Evolutionary conservation across 2,888 invertebrate species (phyloP), one percentile per base, ranked within the genome.

Genomic region (Thereva nobilitata): DNA sequence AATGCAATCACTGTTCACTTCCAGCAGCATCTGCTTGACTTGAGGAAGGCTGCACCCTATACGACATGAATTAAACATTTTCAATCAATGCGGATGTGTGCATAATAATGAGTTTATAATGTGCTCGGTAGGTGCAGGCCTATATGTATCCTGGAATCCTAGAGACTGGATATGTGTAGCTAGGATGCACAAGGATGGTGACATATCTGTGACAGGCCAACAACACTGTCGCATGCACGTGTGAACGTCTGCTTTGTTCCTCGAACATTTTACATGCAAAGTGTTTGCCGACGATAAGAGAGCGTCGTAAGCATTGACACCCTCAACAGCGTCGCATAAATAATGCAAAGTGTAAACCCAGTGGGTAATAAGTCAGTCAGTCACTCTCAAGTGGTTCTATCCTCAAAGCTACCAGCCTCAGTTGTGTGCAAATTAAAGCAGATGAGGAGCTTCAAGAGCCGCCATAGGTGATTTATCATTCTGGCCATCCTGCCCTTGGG

Each of bases 311-410:
- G 59, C 59, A 59, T 59, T 59, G 59, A 59, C 59, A 59, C 59
- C 49, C 49, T 49, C 59, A 47, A 59, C 59, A 59, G 59, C 47
- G 41, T 68, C 69, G 71, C 70, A 72, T 71, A 70, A 68, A 71
- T 70, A 70, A 71, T 72, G 71, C 70, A 72, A 72, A 72, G 71
- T 70, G 70, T 70, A 71, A 72, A 70, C 70, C 71, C 69, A 72
- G 72, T 71, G 70, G 72, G 72, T 71, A 72, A 72, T 72, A 72
- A 72, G 71, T 72, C 72, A 71, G 71, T 71, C 72, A 72, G 72
- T 72, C 71, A 71, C 72, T 68, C 68, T 71, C 71, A 70, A 71
- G 70, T 72, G 71, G 71, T 67, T 71, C 68, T 70, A 66, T 70
- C 59, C 59, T 59, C 40, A 59, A 47, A 59, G 59, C 35, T 59